Percentiles rank a stretch among this genome's conserved stretches.
Conservation (phyloP, 1,140 invertebrate species). For the Lepidostoma basale region DNA sequence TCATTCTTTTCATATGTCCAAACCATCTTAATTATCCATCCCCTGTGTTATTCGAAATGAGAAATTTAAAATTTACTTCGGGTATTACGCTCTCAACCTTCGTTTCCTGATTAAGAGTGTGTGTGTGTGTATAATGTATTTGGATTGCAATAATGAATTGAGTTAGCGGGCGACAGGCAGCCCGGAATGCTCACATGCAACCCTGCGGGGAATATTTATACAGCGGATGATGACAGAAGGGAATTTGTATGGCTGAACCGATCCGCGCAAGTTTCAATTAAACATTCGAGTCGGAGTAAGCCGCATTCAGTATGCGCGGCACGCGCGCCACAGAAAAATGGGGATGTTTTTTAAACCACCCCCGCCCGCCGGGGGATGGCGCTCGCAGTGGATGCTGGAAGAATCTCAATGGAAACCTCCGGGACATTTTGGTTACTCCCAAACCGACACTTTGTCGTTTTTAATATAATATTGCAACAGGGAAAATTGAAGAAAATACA, state of each 20-base stretch:
- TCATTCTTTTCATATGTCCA: too few relatives aligned
- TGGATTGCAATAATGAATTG: too few relatives aligned
- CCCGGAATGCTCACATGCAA: too few relatives aligned
- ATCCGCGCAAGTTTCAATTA: constrained; percentile 3
- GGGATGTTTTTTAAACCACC: not conserved
- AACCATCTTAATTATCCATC: too few relatives aligned
- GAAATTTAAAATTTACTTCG: too few relatives aligned
- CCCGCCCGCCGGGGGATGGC: not conserved
- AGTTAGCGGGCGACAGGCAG: too few relatives aligned
- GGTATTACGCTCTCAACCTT: too few relatives aligned
- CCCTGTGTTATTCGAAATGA: too few relatives aligned
- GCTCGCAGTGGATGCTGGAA: not conserved
- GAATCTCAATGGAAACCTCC: constrained; percentile 17
- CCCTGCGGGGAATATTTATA: too few relatives aligned
- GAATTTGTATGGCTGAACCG: not conserved
- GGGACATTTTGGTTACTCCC: not conserved
- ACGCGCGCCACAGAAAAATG: constrained; percentile 2
- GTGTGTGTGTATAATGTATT: too few relatives aligned
- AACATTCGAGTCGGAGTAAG: constrained; percentile 15
- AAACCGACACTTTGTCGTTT: not conserved
- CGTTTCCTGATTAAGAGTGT: too few relatives aligned
- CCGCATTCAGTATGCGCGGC: not conserved
- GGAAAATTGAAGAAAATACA: too few relatives aligned
- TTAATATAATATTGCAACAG: not conserved
- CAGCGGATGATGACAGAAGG: not conserved